These are phyloP conservation scores for Eupeodes latifasciatus DNA, from an alignment of 2,888 invertebrate species.

Conservation along the genomic window DNA sequence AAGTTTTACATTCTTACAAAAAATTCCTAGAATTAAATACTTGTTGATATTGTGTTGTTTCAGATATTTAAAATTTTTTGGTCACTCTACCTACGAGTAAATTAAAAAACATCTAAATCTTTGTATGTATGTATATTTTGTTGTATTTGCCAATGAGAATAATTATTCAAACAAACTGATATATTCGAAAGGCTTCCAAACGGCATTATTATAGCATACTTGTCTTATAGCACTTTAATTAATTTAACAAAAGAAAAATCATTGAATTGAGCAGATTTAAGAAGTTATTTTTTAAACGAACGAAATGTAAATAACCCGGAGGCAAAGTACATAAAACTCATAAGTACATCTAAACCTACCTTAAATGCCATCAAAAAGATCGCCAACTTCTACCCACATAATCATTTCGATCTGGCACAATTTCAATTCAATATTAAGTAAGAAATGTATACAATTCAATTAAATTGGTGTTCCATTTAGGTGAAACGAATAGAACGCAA, in stretches of 20 bases:
- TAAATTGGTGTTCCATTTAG: slow-evolving; percentile 38
- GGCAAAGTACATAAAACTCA: neutral
- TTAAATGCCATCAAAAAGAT: neutral
- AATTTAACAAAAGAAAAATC: neutral
- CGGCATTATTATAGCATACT: no score
- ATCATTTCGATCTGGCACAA: slow-evolving; percentile 52
- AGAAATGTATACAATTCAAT: slow-evolving; percentile 42
- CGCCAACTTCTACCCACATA: slow-evolving; percentile 8
- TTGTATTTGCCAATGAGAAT: no score
- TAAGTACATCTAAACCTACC: no score
- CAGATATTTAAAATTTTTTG: no score
- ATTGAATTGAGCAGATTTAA: neutral
- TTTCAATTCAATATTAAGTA: slow-evolving; percentile 53
- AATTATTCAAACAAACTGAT: neutral
- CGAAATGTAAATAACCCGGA: neutral
- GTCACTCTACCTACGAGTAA: no score
- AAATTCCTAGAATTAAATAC: no score
- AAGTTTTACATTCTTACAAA: no score
- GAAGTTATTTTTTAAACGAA: neutral
- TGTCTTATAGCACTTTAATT: neutral
- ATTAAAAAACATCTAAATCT: no score
- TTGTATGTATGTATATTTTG: no score
- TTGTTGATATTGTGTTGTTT: no score
- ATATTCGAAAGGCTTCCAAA: neutral
- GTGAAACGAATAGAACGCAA: slow-evolving; percentile 24